These are phyloP conservation scores for Belgica antarctica DNA, from an alignment of 2,888 invertebrate species.

Conservation along the genomic window DNA sequence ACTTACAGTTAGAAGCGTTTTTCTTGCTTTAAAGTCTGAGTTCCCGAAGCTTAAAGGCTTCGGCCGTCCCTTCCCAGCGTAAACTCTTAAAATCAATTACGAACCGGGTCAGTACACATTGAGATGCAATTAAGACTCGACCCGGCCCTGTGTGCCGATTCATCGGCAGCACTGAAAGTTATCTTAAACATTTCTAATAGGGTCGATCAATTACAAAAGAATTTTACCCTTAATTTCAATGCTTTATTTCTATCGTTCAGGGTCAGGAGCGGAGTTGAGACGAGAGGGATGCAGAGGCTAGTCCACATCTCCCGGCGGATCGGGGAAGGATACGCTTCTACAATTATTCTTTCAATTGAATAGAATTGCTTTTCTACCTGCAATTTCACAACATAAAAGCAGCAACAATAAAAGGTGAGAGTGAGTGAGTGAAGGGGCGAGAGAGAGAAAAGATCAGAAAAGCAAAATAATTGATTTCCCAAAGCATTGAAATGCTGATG, in stretches of 20 bases:
- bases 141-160: not conserved
- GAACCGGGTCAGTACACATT: constrained; percentile 14
- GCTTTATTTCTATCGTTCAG: constrained; percentile 18
- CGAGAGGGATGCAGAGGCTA: constrained; percentile 8
- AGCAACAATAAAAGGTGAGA: no score
- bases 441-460: constrained; percentile 17
- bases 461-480: constrained; percentile 27
- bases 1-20: not conserved
- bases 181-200: constrained; percentile 33
- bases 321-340: constrained; percentile 30
- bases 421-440: no score
- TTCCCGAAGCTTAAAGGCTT: constrained; percentile 14
- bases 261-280: no score
- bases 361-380: constrained; percentile 37
- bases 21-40: constrained; percentile 4
- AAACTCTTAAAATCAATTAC: constrained; percentile 8
- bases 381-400: not conserved
- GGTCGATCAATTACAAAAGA: constrained; percentile 44
- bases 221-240: constrained; percentile 36
- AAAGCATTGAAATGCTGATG: constrained; percentile 14
- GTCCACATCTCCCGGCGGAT: not conserved
- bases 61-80: not conserved
- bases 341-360: constrained; percentile 41
- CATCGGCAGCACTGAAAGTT: not conserved
- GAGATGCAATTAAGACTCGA: constrained; percentile 5